Base-by-base conservation (phyloP, 2,888 invertebrate genomes). In the Podabrus alpinus region DNA sequence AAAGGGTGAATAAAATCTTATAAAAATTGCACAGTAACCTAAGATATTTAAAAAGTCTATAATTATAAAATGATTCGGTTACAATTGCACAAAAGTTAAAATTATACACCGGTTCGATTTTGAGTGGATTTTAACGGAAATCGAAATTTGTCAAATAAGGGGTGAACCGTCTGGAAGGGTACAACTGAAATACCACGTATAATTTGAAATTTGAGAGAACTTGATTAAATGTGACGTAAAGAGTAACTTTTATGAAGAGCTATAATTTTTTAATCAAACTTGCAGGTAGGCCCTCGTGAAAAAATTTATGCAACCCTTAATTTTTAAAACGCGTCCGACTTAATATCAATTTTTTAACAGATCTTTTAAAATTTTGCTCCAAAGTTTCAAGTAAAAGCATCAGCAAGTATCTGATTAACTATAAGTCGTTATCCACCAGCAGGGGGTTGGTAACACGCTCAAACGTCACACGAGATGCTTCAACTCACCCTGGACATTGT, bases 401-500 rank as follows among this genome's bases (percentile, higher is more conserved):
- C 59, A 73, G 67, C 62, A 25, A 72, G 71, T 69, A 82, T 83
- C 84, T 85, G 84, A 86, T 86, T 86, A 85, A 84, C 82, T 82
- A 81, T 83, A 82, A 83, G 85, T 85, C 84, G 85, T 84, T 85
- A 84, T 83, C 80, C 78, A 80, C 70, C 83, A 77, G 83, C 83
- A 80, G 85, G 85, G 84, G 84, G 84, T 82, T 81, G 79, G 82
- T 83, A 83, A 84, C 83, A 79, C 82, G 81, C 79, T 83, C 82
- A 79, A 83, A 84, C 84, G 84, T 84, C 84, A 84, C 83, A 83
- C 80, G 82, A 82, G 81, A 82, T 81, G 84, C 83, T 82, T 85
- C 84, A 84, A 82, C 83, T 84, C 83, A 82, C 84, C 85, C 84
- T 85, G 85, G 85, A 85, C 85, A 83, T 80, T 81, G 78, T 81